Evolutionary conservation across 2,113 vertebrate genomes (phyloP), one percentile per base, ranked within the genome.

Genomic region (Ia io): DNA sequence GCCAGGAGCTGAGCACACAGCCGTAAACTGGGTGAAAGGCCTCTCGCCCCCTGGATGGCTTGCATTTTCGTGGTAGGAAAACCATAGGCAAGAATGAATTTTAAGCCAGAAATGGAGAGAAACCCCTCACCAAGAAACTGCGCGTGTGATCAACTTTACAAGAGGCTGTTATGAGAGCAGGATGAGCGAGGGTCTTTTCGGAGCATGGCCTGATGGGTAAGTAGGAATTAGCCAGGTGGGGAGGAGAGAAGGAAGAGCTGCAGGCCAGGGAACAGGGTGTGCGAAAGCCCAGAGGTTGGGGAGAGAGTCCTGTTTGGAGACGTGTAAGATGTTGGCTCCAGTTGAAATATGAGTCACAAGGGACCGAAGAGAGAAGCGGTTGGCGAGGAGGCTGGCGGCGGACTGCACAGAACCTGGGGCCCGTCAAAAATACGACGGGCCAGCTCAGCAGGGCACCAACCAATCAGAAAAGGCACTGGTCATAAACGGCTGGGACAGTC

Each of bases 401-500:
- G 84, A 42, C 65, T 63, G 49, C 76, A 53, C 16, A 80, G 51
- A 76, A 65, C 47, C 74, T 65, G 0, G 0, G 76, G 47, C 61
- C 2, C 6, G 3, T 56, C 16, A 9, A 10, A 61, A 61, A 14
- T 28, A 11, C 1, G 5, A n/a, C 5, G 1, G 2, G 63, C 23
- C 47, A 67, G 28, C 44, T 89, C 84, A 25, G 18, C 23, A 6
- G 49, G 35, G 63, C 12, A 6, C 37, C 22, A 6, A 2, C 56
- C 67, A 59, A 16, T 65, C 77, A 86, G 88, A 12, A 71, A 47
- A 63, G 77, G 40, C 0, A 1, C 5, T n/a, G 73, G 73, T 49
- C n/a, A 11, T 32, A 10, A 30, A n/a, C 8, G 14, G 74, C 69
- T 35, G 47, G 83, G 87, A 44, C 28, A 22, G n/a, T 35, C 17